Conservation (phyloP, 2,888 invertebrate genomes). For the Sepiola atlantica region DNA sequence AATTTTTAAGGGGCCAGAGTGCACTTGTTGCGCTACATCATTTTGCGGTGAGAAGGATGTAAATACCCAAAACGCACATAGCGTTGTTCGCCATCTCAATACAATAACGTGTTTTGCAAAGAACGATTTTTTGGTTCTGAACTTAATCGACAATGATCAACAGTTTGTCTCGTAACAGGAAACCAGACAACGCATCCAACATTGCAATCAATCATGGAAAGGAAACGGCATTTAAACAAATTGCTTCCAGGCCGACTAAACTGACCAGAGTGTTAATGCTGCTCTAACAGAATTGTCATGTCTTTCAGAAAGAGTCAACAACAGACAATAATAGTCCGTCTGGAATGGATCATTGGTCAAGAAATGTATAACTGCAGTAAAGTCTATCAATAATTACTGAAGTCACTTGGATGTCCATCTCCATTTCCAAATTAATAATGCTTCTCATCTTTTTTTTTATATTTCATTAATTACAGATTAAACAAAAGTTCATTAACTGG, state of each 20-base stretch:
- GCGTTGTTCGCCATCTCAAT: no score
- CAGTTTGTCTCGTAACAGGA: neutral
- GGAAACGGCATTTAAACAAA: neutral
- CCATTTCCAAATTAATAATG: neutral
- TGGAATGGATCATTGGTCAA: neutral
- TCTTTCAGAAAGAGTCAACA: neutral
- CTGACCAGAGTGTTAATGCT: neutral
- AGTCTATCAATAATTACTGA: neutral
- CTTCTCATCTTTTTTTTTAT: neutral
- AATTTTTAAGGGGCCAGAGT: no score
- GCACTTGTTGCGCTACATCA: no score
- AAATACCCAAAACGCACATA: no score
- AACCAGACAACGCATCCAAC: neutral
- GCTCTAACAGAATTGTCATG: neutral
- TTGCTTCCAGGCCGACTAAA: neutral
- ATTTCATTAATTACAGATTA: neutral
- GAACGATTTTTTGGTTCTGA: neutral
- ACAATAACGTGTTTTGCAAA: no score
- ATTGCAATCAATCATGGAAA: neutral
- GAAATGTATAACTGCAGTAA: neutral
- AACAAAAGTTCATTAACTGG: neutral
- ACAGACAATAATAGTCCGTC: neutral
- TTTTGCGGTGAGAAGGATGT: no score
- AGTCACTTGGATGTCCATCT: neutral
- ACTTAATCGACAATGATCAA: conserved; percentile 32